Conservation (phyloP, 2,888 invertebrate species). For the Lasiommata megera region DNA sequence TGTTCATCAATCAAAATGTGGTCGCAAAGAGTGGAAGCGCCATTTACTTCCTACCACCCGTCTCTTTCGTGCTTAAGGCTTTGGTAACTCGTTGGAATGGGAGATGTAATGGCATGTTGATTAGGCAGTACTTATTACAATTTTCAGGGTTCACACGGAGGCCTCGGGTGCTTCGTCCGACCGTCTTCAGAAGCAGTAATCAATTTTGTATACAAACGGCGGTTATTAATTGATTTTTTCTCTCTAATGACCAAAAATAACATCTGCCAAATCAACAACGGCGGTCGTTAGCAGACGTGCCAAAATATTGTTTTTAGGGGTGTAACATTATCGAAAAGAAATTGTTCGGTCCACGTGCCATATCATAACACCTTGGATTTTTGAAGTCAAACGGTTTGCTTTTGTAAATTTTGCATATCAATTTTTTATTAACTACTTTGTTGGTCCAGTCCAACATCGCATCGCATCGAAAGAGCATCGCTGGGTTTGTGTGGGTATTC, state of each 20-base stretch:
- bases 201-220: constrained; percentile 78
- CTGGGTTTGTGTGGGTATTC: too few species aligned
- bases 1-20: constrained; percentile 77
- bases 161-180: constrained; percentile 58
- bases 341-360: constrained; percentile 31
- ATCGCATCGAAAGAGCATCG: too few species aligned
- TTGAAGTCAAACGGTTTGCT: not conserved
- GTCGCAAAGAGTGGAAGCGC: constrained; percentile 59
- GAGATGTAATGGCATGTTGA: constrained; percentile 41
- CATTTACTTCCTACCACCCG: constrained; percentile 59
- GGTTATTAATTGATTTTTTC: constrained; percentile 75
- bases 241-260: constrained; percentile 72
- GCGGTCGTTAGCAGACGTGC: constrained; percentile 70
- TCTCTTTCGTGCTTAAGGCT: constrained; percentile 48
- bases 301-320: constrained; percentile 46
- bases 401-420: not conserved
- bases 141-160: constrained; percentile 71
- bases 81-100: constrained; percentile 37
- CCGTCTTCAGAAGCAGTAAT: constrained; percentile 76
- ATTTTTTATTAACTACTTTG: not conserved
- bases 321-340: constrained; percentile 28
- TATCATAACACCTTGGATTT: constrained; percentile 8
- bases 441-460: too few species aligned
- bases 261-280: constrained; percentile 71
- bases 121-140: constrained; percentile 65